phyloP scores from a whole-genome alignment of 2,797 vertebrate species.

The Pitangus sulphuratus region DNA sequence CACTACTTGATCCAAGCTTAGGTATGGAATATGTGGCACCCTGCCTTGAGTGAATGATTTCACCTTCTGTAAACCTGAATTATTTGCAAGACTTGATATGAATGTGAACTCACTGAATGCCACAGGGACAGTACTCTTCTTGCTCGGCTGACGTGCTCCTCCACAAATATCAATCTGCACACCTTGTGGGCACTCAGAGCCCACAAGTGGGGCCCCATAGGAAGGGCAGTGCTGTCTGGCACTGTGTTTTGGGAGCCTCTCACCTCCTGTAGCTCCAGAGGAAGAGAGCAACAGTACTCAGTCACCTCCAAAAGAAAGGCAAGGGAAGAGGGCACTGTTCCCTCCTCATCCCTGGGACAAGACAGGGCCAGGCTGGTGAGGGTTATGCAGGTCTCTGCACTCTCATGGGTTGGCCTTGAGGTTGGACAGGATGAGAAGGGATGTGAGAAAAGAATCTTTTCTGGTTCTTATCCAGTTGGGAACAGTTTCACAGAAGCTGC shows the following conservation, averaged over 20 bases:
- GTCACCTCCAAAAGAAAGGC: neutral
- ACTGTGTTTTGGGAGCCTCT: neutral
- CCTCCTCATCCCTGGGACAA: neutral
- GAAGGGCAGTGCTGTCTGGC: neutral
- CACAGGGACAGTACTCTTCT: neutral
- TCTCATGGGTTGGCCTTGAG: fast-evolving
- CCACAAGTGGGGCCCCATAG: fast-evolving
- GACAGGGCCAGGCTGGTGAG: neutral
- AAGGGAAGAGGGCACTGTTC: neutral
- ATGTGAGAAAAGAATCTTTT: neutral
- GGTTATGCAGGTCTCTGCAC: neutral
- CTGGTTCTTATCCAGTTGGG: neutral
- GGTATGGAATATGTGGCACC: neutral
- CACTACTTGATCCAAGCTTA: neutral
- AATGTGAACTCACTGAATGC: neutral
- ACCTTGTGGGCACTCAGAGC: neutral
- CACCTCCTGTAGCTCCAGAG: neutral
- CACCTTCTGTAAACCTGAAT: neutral
- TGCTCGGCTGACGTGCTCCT: neutral
- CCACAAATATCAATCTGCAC: neutral
- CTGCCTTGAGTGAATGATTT: neutral
- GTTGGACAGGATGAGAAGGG: neutral
- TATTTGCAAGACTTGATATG: neutral
- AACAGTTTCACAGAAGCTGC: neutral
- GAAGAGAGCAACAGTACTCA: fast-evolving